Conservation (phyloP, 2,797 vertebrate genomes). For the Aplochiton taeniatus region DNA sequence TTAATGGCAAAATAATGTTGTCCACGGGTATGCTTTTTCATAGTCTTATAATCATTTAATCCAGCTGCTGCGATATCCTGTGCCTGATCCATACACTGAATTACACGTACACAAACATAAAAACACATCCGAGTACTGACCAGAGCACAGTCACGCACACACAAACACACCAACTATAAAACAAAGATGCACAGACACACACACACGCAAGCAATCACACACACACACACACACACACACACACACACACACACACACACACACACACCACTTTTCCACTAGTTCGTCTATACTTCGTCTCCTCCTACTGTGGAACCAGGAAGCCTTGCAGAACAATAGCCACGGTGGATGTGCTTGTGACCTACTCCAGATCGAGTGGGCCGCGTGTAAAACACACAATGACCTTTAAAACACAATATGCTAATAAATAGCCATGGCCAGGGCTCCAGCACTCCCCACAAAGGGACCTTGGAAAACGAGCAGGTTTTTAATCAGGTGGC, state of each 20-base stretch:
- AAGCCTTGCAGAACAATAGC: conserved; percentile 64
- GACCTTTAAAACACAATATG: conserved; percentile 78
- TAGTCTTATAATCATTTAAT: no score
- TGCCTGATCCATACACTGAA: no score
- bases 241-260: conserved; percentile 28
- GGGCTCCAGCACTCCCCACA: conserved; percentile 70
- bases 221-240: conserved; percentile 18
- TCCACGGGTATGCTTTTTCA: no score
- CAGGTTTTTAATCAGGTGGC: conserved; percentile 77
- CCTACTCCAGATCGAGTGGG: conserved; percentile 67
- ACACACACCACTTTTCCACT: conserved; percentile 41
- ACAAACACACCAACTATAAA: no score
- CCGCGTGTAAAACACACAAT: conserved; percentile 74
- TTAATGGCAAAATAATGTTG: no score
- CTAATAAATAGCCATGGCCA: conserved; percentile 79
- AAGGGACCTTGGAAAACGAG: conserved; percentile 71
- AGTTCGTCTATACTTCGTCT: conserved; percentile 30
- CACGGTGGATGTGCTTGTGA: conserved; percentile 50
- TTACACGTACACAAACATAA: no score
- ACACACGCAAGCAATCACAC: not conserved
- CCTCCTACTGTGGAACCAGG: conserved; percentile 25
- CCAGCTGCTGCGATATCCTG: no score
- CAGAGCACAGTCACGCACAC: conserved; percentile 38
- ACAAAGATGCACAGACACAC: no score
- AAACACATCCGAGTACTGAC: no score